phyloP scores from a whole-genome alignment of 2,797 vertebrate genomes.

The Pangasius macronema region DNA sequence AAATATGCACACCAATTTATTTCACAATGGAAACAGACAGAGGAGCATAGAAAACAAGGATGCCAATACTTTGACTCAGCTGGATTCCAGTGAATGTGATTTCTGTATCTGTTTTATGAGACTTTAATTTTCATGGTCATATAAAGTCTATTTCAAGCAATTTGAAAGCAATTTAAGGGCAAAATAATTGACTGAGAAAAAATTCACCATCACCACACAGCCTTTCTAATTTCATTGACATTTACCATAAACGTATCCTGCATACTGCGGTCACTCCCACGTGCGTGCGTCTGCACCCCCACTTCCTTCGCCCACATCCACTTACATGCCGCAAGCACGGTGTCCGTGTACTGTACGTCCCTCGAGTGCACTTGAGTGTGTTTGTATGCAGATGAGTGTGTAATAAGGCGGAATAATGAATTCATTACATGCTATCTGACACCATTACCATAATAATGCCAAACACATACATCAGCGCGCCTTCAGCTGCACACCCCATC shows the following conservation, averaged over 20 bases:
- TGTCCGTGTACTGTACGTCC: constrained; percentile 49
- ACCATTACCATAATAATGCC: constrained; percentile 64
- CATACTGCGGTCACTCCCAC: constrained; percentile 12
- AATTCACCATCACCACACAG: neutral
- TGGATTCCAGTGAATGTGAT: constrained; percentile 18
- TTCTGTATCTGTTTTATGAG: constrained; percentile 13
- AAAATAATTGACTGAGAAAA: constrained; percentile 6
- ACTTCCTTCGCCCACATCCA: constrained; percentile 29
- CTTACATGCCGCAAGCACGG: constrained; percentile 33
- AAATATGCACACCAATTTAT: constrained; percentile 17
- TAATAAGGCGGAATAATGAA: constrained; percentile 65
- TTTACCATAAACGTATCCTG: neutral
- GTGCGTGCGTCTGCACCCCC: constrained; percentile 18
- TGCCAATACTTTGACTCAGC: neutral
- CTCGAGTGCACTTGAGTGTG: constrained; percentile 48
- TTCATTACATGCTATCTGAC: constrained; percentile 66
- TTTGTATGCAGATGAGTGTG: constrained; percentile 58
- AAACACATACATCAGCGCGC: constrained; percentile 58
- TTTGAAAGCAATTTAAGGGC: constrained; percentile 17
- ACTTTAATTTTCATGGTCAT: constrained; percentile 20
- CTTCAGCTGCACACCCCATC: constrained; percentile 52
- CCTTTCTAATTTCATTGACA: constrained; percentile 25
- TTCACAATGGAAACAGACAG: constrained; percentile 11
- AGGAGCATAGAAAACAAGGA: constrained; percentile 1
- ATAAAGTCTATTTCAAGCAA: constrained; percentile 16